Base-by-base conservation (phyloP, 2,888 invertebrate genomes). In the Teleogryllus oceanicus region DNA sequence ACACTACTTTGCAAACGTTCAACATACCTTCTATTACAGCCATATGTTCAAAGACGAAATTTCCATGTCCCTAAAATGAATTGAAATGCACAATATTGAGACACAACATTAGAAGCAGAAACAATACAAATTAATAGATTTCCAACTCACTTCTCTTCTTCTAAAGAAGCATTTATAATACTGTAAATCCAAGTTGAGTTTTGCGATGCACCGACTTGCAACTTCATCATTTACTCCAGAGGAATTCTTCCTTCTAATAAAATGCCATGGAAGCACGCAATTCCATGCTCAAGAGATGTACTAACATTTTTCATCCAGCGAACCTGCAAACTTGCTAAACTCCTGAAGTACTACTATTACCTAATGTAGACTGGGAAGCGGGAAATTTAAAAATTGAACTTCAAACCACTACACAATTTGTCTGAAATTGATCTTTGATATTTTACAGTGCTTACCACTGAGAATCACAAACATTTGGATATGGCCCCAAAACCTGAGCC, bases 1-100 rank as follows among this genome's bases (percentile, higher is more conserved):
- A 93, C 91, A 10, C 91, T 90, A 75, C 91, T 87, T 4, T 94
- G 90, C 79, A 96, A 86, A 49, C 94, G 90, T 85, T 92, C 92
- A 95, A 87, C 86, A 94, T 89, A 16, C 92, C 90, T 85, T 94
- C 94, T 18, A 95, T 85, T 80, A 94, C 88, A 0, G 92, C 91
- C 78, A 94, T 93, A 84, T 96, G 95, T 83, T 96, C 94, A 87
- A 95, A 91, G 84, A 95, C 91, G 82, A 93, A 77, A 91, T 89
- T 83, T 94, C 91, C 88, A 94, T 90, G 84, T 92, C 90, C 85
- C 92, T 92, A 83, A 37, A 37, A 37, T 37, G 37, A 37, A 37
- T 37, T 37, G 37, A 37, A 37, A 37, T 37, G 37, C 8, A 37
- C 37, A 37, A 37, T 37, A 37, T 37, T 37, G 37, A 8, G 4